Conservation (phyloP, 2,797 vertebrate species). For the Rhabdomys pumilio region DNA sequence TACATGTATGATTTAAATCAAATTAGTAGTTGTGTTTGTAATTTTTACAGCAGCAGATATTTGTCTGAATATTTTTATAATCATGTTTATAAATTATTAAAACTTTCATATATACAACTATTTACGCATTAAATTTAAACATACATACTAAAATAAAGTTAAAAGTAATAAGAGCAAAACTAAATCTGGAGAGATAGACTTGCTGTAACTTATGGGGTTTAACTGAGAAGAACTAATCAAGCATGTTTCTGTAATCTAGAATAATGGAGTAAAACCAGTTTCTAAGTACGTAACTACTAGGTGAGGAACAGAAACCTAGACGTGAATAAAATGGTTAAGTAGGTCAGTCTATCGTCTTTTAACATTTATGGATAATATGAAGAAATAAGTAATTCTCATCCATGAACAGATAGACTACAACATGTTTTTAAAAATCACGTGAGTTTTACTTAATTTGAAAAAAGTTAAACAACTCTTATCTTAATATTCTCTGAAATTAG, state of each 20-base stretch:
- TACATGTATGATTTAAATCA: neutral
- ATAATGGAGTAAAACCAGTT: slow-evolving; percentile 14
- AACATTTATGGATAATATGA: slow-evolving; percentile 25
- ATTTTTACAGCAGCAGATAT: neutral
- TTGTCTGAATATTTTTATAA: slow-evolving; percentile 20
- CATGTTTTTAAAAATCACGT: slow-evolving; percentile 43
- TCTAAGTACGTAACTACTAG: neutral
- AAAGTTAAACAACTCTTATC: neutral
- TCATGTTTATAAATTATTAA: slow-evolving; percentile 30
- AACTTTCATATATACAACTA: neutral
- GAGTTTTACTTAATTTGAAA: slow-evolving; percentile 59
- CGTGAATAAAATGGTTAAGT: slow-evolving; percentile 16
- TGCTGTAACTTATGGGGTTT: slow-evolving; percentile 36
- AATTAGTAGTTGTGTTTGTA: slow-evolving; percentile 27
- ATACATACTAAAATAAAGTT: neutral
- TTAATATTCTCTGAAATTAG: neutral
- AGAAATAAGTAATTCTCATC: neutral
- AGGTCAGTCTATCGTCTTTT: slow-evolving; percentile 7
- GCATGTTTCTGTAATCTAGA: slow-evolving; percentile 46
- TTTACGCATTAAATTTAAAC: slow-evolving; percentile 57
- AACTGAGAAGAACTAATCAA: slow-evolving; percentile 43
- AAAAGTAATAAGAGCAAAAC: slow-evolving; percentile 48
- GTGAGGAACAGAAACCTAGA: neutral
- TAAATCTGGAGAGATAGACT: slow-evolving; percentile 1
- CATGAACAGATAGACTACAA: neutral